Conservation (phyloP, 2,797 vertebrate species). For the Hydrophis major region DNA sequence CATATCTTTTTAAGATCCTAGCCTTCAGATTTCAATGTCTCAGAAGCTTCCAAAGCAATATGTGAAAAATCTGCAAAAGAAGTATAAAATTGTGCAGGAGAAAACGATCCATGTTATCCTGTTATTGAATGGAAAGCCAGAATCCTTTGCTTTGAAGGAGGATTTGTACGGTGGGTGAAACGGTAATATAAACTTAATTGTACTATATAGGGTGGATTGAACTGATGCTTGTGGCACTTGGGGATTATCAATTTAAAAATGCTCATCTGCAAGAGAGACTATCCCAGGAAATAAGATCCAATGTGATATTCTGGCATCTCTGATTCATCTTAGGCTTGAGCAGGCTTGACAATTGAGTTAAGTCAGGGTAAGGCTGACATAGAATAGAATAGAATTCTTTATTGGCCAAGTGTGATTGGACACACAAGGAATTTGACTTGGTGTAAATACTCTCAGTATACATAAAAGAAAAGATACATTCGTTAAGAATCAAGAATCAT, state of each 20-base stretch:
- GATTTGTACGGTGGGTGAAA: not conserved
- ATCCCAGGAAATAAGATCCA: not conserved
- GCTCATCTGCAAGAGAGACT: not conserved
- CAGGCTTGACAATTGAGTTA: not conserved
- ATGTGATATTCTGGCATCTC: not conserved
- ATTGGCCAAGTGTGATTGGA: too few relatives aligned
- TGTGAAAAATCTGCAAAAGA: not conserved
- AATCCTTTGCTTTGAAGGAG: not conserved
- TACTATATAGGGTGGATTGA: not conserved
- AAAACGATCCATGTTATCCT: not conserved
- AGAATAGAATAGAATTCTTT: too few relatives aligned
- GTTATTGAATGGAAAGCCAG: not conserved
- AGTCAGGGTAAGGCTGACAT: not conserved
- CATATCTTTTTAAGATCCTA: not conserved
- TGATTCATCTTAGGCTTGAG: not conserved
- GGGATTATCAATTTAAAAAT: not conserved
- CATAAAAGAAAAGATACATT: too few relatives aligned
- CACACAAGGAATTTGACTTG: too few relatives aligned
- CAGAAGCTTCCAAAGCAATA: not conserved
- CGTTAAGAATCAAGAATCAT: too few relatives aligned
- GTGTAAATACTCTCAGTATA: too few relatives aligned
- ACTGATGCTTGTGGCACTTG: not conserved
- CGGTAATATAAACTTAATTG: not conserved
- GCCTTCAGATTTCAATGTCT: not conserved
- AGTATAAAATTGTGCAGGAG: not conserved